phyloP scores from a whole-genome alignment of 1,140 invertebrate genomes.

The Aphidius gifuensis region DNA sequence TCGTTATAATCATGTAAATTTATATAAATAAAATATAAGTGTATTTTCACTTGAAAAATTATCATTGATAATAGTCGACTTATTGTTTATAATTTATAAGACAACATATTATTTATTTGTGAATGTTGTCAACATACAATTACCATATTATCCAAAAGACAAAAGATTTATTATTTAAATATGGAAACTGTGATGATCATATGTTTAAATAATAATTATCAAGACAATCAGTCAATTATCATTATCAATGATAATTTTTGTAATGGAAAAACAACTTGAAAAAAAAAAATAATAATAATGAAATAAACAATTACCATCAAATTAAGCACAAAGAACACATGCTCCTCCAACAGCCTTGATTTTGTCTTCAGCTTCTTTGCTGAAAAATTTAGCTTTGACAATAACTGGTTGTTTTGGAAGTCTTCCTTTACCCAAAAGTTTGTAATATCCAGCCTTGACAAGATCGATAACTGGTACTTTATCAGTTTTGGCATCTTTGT shows the following conservation, averaged over 20 bases:
- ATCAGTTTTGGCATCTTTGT: slow-evolving; percentile 72
- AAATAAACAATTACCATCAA: slow-evolving; percentile 33
- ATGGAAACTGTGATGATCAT: too few species aligned
- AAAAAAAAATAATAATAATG: not conserved
- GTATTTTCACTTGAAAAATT: too few species aligned
- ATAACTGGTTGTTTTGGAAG: slow-evolving; percentile 97
- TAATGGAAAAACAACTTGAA: not conserved
- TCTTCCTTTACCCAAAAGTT: slow-evolving; percentile 95
- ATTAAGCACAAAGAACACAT: slow-evolving; percentile 94
- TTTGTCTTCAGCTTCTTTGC: slow-evolving; percentile 93
- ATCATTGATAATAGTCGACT: too few species aligned
- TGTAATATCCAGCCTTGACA: slow-evolving; percentile 94
- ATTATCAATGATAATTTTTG: not conserved
- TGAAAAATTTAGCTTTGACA: slow-evolving; percentile 99
- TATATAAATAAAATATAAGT: too few species aligned
- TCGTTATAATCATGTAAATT: too few species aligned
- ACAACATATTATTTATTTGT: not conserved
- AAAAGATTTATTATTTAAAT: too few species aligned
- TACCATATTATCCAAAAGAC: too few species aligned
- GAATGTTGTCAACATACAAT: too few species aligned
- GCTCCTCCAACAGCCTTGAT: slow-evolving; percentile 96
- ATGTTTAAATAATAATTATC: not conserved
- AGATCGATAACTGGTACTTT: slow-evolving; percentile 98
- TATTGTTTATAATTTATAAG: not conserved
- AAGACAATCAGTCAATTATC: not conserved